Evolutionary conservation across 2,888 invertebrate genomes (phyloP).

Genomic region (Ophioninae sp.): DNA sequence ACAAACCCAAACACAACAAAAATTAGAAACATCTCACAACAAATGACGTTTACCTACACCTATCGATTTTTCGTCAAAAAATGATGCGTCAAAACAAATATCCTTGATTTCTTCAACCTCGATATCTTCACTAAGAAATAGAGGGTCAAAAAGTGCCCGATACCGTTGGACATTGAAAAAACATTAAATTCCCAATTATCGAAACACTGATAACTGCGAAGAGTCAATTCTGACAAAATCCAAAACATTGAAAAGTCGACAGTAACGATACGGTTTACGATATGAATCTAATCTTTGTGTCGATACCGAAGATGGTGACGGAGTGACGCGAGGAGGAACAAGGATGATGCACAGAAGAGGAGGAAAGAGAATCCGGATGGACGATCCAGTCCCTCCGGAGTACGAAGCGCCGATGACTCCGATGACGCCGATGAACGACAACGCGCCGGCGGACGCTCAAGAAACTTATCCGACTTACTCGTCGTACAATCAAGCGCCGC

Average conservation of each 20-base stretch:
- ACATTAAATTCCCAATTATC: background rate
- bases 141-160: background rate
- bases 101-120: background rate
- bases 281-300: background rate
- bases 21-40: background rate
- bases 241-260: background rate
- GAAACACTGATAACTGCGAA: background rate
- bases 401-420: conserved; percentile 88
- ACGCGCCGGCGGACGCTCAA: conserved; percentile 81
- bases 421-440: conserved; percentile 83
- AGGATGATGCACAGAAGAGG: conserved; percentile 90
- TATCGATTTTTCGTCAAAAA: background rate
- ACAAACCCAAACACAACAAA: background rate
- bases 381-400: conserved; percentile 92
- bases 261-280: background rate
- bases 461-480: conserved; percentile 80
- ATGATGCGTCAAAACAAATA: background rate
- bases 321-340: conserved; percentile 14
- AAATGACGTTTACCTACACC: background rate
- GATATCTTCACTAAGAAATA: no score
- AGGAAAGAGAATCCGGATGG: conserved; percentile 95
- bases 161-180: no score
- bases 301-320: conserved; percentile 13
- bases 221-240: background rate
- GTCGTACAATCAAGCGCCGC: conserved; percentile 79